Evolutionary conservation across 2,113 vertebrate species (phyloP).

Genomic region (Chloropsis hardwickii): DNA sequence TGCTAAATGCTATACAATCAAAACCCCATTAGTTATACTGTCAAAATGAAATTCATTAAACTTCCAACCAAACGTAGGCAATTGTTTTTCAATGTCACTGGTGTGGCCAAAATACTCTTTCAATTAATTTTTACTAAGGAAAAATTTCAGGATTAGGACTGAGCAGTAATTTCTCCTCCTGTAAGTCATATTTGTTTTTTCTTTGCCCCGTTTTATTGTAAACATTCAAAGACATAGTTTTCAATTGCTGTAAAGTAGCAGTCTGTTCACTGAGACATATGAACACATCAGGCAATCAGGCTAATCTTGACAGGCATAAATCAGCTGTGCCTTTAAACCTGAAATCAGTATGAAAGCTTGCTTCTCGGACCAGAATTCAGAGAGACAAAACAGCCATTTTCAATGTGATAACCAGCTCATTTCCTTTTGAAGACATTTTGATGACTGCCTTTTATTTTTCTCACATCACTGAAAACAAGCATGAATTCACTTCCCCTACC

Average conservation of each 20-base stretch:
- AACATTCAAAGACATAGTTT: not conserved
- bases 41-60: constrained; percentile 15
- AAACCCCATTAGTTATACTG: constrained; percentile 11
- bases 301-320: not conserved
- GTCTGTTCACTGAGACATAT: not conserved
- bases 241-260: not conserved
- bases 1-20: not conserved
- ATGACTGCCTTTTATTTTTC: not conserved
- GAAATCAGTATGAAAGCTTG: not conserved
- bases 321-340: constrained; percentile 5
- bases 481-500: not conserved
- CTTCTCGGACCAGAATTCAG: not conserved
- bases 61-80: not conserved
- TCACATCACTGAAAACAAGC: not conserved
- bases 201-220: not conserved
- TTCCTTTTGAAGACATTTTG: not conserved
- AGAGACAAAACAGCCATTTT: not conserved
- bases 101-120: not conserved
- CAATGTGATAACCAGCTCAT: not conserved
- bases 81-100: not conserved
- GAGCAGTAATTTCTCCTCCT: not conserved
- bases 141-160: not conserved
- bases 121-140: not conserved
- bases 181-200: not conserved
- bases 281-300: not conserved